Evolutionary conservation across 2,797 vertebrate species (phyloP).

Genomic region (Bufotes viridis): DNA sequence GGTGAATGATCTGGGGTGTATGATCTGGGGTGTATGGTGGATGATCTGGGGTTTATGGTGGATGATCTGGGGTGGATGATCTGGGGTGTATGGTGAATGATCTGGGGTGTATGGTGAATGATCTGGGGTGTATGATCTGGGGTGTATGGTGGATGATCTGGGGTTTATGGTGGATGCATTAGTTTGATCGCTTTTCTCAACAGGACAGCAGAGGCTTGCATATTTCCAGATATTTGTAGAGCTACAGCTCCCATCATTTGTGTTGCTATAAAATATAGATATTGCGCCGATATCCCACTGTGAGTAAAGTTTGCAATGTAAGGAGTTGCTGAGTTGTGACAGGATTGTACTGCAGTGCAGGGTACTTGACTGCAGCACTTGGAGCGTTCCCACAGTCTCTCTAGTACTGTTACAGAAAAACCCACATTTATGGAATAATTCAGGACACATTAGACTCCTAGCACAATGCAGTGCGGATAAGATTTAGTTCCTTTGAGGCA

Average conservation of each 20-base stretch:
- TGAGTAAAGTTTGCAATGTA: conserved; percentile 29
- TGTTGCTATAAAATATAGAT: neutral
- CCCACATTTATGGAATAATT: conserved; percentile 50
- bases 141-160: no score
- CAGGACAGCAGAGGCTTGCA: neutral
- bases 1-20: no score
- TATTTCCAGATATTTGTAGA: neutral
- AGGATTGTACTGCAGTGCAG: conserved; percentile 67
- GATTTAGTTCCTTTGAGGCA: conserved; percentile 42
- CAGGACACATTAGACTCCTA: conserved; percentile 15
- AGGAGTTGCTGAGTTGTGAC: neutral
- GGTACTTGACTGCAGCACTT: conserved; percentile 61
- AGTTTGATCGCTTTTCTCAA: neutral
- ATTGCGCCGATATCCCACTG: neutral
- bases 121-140: no score
- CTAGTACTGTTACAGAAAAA: conserved; percentile 50
- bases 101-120: no score
- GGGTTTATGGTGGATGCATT: neutral
- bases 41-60: no score
- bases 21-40: no score
- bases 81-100: no score
- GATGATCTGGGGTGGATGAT: no score
- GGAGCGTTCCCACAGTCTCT: conserved; percentile 18
- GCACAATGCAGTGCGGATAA: conserved; percentile 19
- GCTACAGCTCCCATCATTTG: neutral